phyloP scores from a whole-genome alignment of 2,888 invertebrate genomes.

The Cheilosia vernalis region DNA sequence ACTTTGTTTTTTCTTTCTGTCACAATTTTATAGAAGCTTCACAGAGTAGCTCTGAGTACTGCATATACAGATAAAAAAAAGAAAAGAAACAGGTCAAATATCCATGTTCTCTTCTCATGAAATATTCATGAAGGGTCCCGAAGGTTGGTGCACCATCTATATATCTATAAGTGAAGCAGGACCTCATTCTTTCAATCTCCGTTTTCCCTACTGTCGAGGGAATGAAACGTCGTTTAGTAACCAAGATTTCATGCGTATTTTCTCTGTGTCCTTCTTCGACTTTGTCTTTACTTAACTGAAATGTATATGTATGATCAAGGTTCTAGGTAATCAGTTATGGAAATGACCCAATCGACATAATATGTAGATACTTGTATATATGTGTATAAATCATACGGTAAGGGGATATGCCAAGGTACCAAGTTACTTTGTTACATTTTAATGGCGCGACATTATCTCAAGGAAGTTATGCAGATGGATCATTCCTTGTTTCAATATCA shows the following conservation, averaged over 20 bases:
- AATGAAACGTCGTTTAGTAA: constrained; percentile 61
- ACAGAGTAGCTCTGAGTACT: constrained; percentile 24
- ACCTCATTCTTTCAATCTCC: constrained; percentile 64
- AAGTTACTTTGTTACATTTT: constrained; percentile 14
- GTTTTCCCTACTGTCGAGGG: constrained; percentile 20
- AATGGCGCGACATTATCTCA: constrained; percentile 22
- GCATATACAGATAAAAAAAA: constrained; percentile 27
- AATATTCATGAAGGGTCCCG: constrained; percentile 69
- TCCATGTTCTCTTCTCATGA: constrained; percentile 71
- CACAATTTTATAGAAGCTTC: constrained; percentile 50
- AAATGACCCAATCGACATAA: constrained; percentile 51
- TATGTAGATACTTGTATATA: neutral
- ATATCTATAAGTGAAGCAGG: constrained; percentile 65
- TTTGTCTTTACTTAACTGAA: constrained; percentile 66
- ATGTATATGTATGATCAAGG: constrained; percentile 60
- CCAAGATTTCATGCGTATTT: constrained; percentile 40
- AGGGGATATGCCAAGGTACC: neutral
- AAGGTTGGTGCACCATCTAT: constrained; percentile 72
- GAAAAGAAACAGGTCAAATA: constrained; percentile 68
- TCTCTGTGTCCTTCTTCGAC: constrained; percentile 32
- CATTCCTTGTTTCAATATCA: constrained; percentile 7
- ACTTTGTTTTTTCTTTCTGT: constrained; percentile 12
- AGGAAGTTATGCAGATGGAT: neutral
- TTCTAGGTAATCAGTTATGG: constrained; percentile 65
- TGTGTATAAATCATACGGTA: neutral